Conservation (phyloP, 1,140 invertebrate species). For the Caenorhabditis brenneri region DNA sequence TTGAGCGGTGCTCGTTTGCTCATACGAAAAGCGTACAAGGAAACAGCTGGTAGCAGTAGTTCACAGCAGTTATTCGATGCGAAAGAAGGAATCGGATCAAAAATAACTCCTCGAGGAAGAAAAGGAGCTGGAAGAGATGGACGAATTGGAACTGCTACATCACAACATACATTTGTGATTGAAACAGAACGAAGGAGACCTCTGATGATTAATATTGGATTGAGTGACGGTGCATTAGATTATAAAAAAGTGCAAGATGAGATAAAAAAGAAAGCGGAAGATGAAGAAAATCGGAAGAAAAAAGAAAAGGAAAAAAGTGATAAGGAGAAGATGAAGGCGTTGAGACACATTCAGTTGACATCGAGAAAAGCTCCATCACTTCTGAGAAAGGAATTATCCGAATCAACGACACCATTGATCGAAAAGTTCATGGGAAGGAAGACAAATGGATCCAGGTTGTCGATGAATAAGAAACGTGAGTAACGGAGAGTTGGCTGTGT, state of each 20-base stretch:
- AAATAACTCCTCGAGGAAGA: neutral
- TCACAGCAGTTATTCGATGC: neutral
- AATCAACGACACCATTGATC: conserved; percentile 11
- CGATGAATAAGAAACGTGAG: conserved; percentile 12
- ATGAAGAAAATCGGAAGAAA: conserved; percentile 13
- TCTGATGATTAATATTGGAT: conserved; percentile 13
- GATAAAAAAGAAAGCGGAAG: neutral
- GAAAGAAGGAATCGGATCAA: conserved; percentile 5
- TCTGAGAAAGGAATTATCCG: neutral
- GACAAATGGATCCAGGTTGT: neutral
- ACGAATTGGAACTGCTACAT: conserved; percentile 17
- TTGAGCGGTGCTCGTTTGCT: conserved; percentile 44
- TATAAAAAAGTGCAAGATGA: conserved; percentile 35
- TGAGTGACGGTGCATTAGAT: conserved; percentile 24
- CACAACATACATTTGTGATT: conserved; percentile 42
- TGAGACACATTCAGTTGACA: conserved; percentile 26
- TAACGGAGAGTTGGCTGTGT: too few species aligned
- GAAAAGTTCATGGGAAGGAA: conserved; percentile 28
- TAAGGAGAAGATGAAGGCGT: conserved; percentile 18
- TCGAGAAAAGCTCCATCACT: conserved; percentile 6
- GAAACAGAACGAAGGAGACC: conserved; percentile 30
- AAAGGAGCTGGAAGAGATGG: conserved; percentile 32
- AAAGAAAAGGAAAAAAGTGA: conserved; percentile 35
- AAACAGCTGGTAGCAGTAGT: neutral
- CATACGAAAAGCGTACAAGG: conserved; percentile 23